Conservation (phyloP, 2,797 vertebrate genomes). For the Pangasius sanitwongsei region DNA sequence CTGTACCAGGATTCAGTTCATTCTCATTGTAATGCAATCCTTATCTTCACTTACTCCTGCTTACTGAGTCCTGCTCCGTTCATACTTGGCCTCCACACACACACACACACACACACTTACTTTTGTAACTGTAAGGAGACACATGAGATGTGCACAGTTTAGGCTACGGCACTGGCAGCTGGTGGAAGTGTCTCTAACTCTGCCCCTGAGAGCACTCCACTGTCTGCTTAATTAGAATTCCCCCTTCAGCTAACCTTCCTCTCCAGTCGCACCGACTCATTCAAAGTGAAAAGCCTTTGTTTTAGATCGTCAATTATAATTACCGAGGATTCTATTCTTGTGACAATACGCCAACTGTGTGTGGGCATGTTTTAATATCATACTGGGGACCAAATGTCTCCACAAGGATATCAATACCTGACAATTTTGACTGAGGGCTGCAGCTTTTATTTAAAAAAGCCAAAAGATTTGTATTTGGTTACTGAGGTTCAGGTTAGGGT, state of each 20-base stretch:
- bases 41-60: not conserved
- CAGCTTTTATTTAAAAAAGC: not conserved
- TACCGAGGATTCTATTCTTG: constrained; percentile 71
- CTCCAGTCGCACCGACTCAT: constrained; percentile 69
- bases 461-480: not conserved
- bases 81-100: constrained; percentile 4
- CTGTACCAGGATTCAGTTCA: not conserved
- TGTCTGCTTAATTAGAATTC: constrained; percentile 84
- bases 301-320: constrained; percentile 79
- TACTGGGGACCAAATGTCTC: not conserved
- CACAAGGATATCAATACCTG: not conserved
- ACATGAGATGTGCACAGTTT: constrained; percentile 67
- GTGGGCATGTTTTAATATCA: not conserved
- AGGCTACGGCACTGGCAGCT: constrained; percentile 62
- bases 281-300: constrained; percentile 78
- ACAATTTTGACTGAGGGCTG: not conserved
- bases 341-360: constrained; percentile 57
- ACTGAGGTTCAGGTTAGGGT: not conserved
- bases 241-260: constrained; percentile 82
- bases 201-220: constrained; percentile 74
- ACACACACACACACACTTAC: not conserved
- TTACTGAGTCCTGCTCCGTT: not conserved
- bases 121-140: constrained; percentile 52
- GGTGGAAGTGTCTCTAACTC: constrained; percentile 69
- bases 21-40: constrained; percentile 19